Evolutionary conservation across 2,888 invertebrate species (phyloP), one percentile per base, ranked within the genome.

Genomic region (Agonopterix alstromeriana): DNA sequence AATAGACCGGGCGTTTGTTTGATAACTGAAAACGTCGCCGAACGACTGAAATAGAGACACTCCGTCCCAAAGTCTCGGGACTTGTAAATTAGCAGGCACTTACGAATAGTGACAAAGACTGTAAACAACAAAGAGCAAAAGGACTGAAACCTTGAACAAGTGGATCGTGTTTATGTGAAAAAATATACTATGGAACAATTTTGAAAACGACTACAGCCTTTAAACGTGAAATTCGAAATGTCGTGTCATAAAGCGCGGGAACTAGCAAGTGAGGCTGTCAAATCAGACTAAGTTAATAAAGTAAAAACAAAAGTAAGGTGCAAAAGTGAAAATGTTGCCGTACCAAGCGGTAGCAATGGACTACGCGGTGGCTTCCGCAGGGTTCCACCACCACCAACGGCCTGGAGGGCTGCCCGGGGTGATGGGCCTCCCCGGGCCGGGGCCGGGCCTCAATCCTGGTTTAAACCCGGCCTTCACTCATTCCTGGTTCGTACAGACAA

Each of bases 401-500:
- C 85, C 83, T 46, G 84, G 85, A 52, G 90, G 91, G 60, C 73
- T 88, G 70, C 87, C 89, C 49, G 89, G 88, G 61, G 87, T 88
- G 65, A 85, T 91, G 83, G 92, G 92, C 61, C 90, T 91, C 74
- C 83, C 87, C 8, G 87, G 87, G 53, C 86, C 87, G 2, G 87
- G 87, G 76, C 73, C 85, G 38, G 85, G 82, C 49, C 82, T 87
- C 66, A 87, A 86, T 67, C 86, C 86, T 45, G 85, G 84, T 68
- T 76, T 91, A 68, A 80, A 88, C 85, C 93, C 96, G 75, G 94
- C 94, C 75, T 97, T 96, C 92, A 94, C 95, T 82, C 96, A 97
- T 92, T 96, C 96, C 91, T 97, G 97, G 97, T 95, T 96, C 93
- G 95, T 96, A 91, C 93, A 89, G 89, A 85, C 92, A 90, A 94